Evolutionary conservation across 2,888 invertebrate species (phyloP), one percentile per base, ranked within the genome.

Genomic region (Camptogramma bilineatum): DNA sequence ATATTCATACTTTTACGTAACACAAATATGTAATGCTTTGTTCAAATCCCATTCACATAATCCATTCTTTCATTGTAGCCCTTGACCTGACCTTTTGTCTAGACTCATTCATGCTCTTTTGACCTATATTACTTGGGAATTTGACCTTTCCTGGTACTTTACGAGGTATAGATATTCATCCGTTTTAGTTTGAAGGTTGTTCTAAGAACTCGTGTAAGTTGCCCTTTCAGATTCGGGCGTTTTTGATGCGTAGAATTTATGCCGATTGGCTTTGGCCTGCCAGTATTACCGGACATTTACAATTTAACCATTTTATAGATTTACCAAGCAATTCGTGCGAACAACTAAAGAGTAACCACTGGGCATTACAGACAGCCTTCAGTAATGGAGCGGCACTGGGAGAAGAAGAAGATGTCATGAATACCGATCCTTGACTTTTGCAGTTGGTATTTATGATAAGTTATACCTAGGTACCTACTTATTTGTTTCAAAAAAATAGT

Each of bases 41-140:
- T 28, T 28, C 7, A 4, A 39, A 39, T 16, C 4, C 55, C 47
- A 55, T 55, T 55, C 31, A 44, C 17, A 52, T 5, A 13, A 51
- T 34, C 17, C 13, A 47, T 56, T 55, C 47, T 28, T 56, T 46
- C 24, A 10, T 9, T 9, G n/a, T 61, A 67, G 65, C 66, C 69
- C 72, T 71, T 71, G 72, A 66, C 68, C 66, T 66, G 47, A 70
- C 66, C 70, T 65, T 63, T 63, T 21, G 62, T 68, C 70, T 68
- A 71, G 66, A 64, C 69, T 69, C 68, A 70, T 72, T 68, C 68
- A 70, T 66, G 51, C 44, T 58, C 62, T 21, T 65, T 64, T 67
- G 64, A 69, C 69, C 70, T 72, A 72, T 72, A 72, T 72, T 64
- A 69, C 46, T 51, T 39, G 71, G 63, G 72, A 68, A 72, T 72